Percentiles rank a stretch among this genome's conserved stretches.
Evolutionary conservation across 2,888 invertebrate genomes (phyloP).

Genomic region (Tenthredo distinguenda): DNA sequence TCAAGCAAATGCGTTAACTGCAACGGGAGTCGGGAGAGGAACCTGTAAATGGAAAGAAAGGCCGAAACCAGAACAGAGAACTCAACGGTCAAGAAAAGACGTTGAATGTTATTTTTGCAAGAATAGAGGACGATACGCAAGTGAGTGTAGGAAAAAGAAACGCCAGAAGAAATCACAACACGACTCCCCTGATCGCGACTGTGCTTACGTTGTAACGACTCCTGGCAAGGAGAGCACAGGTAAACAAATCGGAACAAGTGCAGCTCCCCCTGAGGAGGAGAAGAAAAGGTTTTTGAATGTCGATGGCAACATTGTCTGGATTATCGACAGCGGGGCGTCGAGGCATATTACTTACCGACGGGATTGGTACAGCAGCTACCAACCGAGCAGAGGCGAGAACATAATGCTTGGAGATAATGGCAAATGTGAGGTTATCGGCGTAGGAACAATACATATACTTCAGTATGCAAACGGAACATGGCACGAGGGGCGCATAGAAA

Average conservation of each 20-base stretch:
- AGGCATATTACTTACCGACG: slow-evolving; percentile 60
- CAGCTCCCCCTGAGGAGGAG: slow-evolving; percentile 32
- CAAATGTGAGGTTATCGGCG: slow-evolving; percentile 56
- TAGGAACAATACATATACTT: slow-evolving; percentile 57
- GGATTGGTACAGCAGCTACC: slow-evolving; percentile 57
- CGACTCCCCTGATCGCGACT: slow-evolving; percentile 26
- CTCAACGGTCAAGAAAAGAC: slow-evolving; percentile 4
- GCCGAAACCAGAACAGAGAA: slow-evolving; percentile 23
- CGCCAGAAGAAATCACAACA: slow-evolving; percentile 7
- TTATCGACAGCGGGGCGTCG: slow-evolving; percentile 56
- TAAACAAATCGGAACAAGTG: slow-evolving; percentile 35
- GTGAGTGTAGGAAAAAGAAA: slow-evolving; percentile 54
- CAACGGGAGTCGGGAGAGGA: slow-evolving; percentile 30
- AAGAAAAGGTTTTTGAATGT: background rate
- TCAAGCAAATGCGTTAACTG: too few species aligned
- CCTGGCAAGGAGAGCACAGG: background rate
- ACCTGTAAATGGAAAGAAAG: background rate
- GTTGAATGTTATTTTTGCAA: slow-evolving; percentile 55
- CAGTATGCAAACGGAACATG: slow-evolving; percentile 58
- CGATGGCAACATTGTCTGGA: slow-evolving; percentile 56
- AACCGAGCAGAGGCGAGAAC: background rate
- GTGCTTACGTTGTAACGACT: slow-evolving; percentile 53
- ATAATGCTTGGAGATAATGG: slow-evolving; percentile 58
- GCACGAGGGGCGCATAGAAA: slow-evolving; percentile 57
- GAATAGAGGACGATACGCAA: slow-evolving; percentile 54